These are phyloP conservation scores for Brachionus paranguensis DNA, from an alignment of 1,140 invertebrate species.

Conservation along the genomic window DNA sequence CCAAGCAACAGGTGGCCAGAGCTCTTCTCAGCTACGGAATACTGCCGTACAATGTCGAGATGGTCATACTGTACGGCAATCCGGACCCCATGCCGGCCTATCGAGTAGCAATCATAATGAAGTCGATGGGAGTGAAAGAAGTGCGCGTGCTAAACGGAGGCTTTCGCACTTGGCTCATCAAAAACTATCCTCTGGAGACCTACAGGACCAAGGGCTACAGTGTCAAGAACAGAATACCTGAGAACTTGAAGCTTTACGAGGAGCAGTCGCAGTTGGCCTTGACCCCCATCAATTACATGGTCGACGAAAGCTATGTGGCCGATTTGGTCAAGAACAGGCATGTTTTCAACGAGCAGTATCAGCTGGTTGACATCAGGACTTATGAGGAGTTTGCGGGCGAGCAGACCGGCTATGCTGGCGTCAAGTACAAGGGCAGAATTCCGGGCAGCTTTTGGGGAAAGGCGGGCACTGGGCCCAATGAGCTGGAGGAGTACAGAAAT, in stretches of 20 bases:
- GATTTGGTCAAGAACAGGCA: slow-evolving; percentile 30
- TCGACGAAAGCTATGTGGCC: background rate
- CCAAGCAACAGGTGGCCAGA: background rate
- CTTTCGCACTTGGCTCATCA: slow-evolving; percentile 28
- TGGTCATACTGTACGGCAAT: slow-evolving; percentile 30
- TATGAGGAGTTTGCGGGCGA: slow-evolving; percentile 16
- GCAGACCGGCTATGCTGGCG: background rate
- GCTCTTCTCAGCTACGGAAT: slow-evolving; percentile 17
- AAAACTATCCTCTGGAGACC: background rate
- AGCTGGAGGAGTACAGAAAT: slow-evolving; percentile 30
- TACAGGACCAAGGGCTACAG: background rate
- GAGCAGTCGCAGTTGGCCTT: background rate
- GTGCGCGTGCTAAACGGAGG: slow-evolving; percentile 31
- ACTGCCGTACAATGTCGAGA: slow-evolving; percentile 5
- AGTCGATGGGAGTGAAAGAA: background rate
- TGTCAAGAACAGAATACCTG: background rate
- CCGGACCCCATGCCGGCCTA: background rate
- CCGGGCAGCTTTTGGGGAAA: slow-evolving; percentile 30
- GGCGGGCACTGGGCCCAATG: background rate
- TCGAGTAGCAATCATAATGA: background rate
- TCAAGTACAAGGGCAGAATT: slow-evolving; percentile 12
- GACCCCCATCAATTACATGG: slow-evolving; percentile 15
- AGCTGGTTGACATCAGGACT: background rate
- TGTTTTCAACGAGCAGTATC: background rate
- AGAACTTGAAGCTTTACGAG: slow-evolving; percentile 2